Percentiles rank a stretch among this genome's conserved stretches.
Evolutionary conservation across 2,888 invertebrate genomes (phyloP).

Genomic region (Ametastegia equiseti): DNA sequence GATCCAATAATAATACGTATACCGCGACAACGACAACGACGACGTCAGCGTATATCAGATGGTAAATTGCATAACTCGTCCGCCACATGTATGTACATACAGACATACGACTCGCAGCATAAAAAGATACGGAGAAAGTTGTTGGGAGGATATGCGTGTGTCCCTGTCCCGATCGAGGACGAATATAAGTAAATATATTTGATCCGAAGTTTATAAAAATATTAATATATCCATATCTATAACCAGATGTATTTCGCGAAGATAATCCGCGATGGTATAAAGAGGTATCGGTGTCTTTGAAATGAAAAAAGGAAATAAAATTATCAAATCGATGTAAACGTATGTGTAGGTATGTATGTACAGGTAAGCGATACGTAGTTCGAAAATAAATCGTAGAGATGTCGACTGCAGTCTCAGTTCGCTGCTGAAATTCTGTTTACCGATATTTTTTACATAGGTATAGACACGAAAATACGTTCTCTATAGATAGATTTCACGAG

Average conservation of each 20-base stretch:
- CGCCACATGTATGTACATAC: background rate
- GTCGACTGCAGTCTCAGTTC: constrained; percentile 13
- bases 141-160: background rate
- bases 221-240: no score
- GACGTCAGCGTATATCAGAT: background rate
- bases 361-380: background rate
- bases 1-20: constrained; percentile 17
- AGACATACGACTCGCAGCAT: background rate
- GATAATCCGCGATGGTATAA: no score
- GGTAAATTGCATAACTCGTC: constrained; percentile 14
- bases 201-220: no score
- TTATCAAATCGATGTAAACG: background rate
- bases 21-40: background rate
- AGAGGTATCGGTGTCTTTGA: no score
- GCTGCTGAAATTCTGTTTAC: background rate
- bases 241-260: no score
- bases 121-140: background rate
- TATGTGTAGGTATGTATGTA: background rate
- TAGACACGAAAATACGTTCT: background rate
- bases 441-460: background rate
- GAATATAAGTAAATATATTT: no score
- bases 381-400: background rate
- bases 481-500: background rate
- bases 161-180: background rate
- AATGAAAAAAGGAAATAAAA: no score